These are phyloP conservation scores for Timema cristinae DNA, from an alignment of 2,888 invertebrate species.

Conservation along the genomic window DNA sequence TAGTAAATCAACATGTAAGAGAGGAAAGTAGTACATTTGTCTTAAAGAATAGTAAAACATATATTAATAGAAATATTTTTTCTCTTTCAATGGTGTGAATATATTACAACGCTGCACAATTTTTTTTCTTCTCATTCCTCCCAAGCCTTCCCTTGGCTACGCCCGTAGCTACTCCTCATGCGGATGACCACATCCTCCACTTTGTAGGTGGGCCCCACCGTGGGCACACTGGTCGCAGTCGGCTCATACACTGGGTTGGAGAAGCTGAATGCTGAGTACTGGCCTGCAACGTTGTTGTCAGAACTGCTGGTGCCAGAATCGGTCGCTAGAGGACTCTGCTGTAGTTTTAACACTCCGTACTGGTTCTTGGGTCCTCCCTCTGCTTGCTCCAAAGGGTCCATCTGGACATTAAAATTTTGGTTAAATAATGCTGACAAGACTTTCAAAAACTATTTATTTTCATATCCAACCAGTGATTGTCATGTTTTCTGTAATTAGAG, in stretches of 20 bases:
- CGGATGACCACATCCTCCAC: constrained; percentile 72
- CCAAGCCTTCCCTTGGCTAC: constrained; percentile 32
- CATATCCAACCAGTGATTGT: too few relatives aligned
- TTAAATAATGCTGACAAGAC: too few relatives aligned
- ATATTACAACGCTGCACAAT: too few relatives aligned
- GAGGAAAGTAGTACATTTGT: too few relatives aligned
- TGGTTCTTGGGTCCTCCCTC: constrained; percentile 51
- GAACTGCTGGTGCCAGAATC: constrained; percentile 32
- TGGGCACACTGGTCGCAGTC: constrained; percentile 39
- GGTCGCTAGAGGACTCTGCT: constrained; percentile 56
- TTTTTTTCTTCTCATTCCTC: constrained; percentile 38
- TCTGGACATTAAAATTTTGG: constrained; percentile 44
- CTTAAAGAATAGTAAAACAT: too few relatives aligned
- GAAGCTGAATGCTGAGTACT: constrained; percentile 62
- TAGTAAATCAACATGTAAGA: too few relatives aligned
- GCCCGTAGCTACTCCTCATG: constrained; percentile 45
- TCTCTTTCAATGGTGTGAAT: too few relatives aligned
- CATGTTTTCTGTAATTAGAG: too few relatives aligned
- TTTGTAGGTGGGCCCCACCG: constrained; percentile 53
- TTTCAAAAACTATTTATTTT: too few relatives aligned
- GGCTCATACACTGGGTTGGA: constrained; percentile 83
- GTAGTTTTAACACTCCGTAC: constrained; percentile 73
- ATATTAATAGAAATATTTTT: too few relatives aligned
- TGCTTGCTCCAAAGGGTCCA: constrained; percentile 56
- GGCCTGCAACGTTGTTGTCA: constrained; percentile 21